These are phyloP conservation scores for Drosophila fulvimacula DNA, from an alignment of 2,888 invertebrate genomes.

Conservation along the genomic window DNA sequence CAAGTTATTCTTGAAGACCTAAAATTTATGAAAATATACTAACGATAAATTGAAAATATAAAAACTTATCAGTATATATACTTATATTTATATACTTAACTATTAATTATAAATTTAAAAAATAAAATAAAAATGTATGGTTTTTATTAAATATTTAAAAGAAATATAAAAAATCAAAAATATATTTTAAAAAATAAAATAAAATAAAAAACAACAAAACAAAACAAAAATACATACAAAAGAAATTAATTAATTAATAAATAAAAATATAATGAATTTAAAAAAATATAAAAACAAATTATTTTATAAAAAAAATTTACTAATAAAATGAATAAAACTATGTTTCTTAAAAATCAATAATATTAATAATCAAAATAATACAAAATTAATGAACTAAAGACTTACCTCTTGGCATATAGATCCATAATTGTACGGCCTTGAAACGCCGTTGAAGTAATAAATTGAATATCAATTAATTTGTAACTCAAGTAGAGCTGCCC, in stretches of 20 bases:
- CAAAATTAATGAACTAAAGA: not conserved
- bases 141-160: not conserved
- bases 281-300: not conserved
- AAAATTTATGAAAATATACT: not conserved
- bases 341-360: not conserved
- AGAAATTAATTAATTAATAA: not conserved
- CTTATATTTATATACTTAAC: too few species aligned
- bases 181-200: not conserved
- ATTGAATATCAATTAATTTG: slow-evolving; percentile 17
- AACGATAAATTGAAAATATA: not conserved
- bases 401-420: slow-evolving; percentile 76
- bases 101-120: not conserved
- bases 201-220: not conserved
- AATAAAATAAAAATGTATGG: not conserved
- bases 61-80: too few species aligned
- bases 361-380: not conserved
- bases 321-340: not conserved
- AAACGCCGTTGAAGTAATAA: slow-evolving; percentile 59
- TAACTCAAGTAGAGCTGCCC: slow-evolving; percentile 25
- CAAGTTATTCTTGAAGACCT: not conserved
- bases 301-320: not conserved
- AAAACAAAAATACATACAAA: not conserved
- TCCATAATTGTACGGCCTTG: slow-evolving; percentile 81
- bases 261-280: not conserved
- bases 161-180: not conserved